phyloP scores from a whole-genome alignment of 1,140 invertebrate species.

The Eumaeus atala region DNA sequence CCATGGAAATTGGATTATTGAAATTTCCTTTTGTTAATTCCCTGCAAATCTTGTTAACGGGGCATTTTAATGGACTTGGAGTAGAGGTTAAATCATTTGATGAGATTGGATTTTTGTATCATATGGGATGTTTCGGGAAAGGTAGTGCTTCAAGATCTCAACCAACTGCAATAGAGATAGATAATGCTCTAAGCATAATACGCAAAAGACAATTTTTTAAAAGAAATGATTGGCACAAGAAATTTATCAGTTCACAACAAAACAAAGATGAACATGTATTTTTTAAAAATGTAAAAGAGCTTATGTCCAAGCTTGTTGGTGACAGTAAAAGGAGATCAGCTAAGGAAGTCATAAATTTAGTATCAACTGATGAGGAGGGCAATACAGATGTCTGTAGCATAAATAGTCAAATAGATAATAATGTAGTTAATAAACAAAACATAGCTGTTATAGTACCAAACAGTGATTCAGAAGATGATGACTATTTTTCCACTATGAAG shows the following conservation, averaged over 20 bases:
- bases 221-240: constrained; percentile 74
- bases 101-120: constrained; percentile 77
- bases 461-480: constrained; percentile 79
- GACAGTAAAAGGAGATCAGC: constrained; percentile 37
- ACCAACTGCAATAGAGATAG: constrained; percentile 68
- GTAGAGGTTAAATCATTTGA: constrained; percentile 77
- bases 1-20: constrained; percentile 43
- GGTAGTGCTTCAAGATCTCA: constrained; percentile 78
- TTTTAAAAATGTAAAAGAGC: constrained; percentile 45
- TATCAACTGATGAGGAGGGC: constrained; percentile 52
- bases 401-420: constrained; percentile 22
- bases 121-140: constrained; percentile 85
- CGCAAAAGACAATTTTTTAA: constrained; percentile 75
- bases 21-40: constrained; percentile 52
- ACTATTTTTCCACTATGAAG: constrained; percentile 78
- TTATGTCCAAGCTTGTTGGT: constrained; percentile 40
- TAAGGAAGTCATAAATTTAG: constrained; percentile 55
- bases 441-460: constrained; percentile 77
- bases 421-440: constrained; percentile 46
- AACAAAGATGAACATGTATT: constrained; percentile 44
- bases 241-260: constrained; percentile 50
- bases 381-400: constrained; percentile 25
- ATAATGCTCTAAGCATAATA: constrained; percentile 64
- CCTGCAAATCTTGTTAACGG: constrained; percentile 74
- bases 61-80: constrained; percentile 78